phyloP scores from a whole-genome alignment of 2,797 vertebrate genomes.

The Hemibagrus guttatus region DNA sequence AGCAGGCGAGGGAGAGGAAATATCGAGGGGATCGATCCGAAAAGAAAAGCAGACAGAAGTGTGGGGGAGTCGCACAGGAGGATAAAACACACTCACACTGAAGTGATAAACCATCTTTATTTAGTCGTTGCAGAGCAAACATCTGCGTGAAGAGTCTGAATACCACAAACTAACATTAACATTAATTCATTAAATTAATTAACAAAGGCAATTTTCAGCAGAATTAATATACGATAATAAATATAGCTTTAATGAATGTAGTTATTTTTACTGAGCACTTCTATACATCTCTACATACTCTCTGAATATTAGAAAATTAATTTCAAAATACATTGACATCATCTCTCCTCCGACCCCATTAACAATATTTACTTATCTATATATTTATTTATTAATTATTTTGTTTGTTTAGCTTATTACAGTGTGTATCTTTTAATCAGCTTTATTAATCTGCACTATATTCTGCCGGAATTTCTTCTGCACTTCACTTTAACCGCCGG shows the following conservation, averaged over 20 bases:
- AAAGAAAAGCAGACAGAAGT: slow-evolving; percentile 33
- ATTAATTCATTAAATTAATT: too few relatives aligned
- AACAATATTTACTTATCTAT: not conserved
- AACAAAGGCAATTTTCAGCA: too few relatives aligned
- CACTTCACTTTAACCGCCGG: not conserved
- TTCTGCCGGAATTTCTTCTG: not conserved
- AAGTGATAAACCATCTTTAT: slow-evolving; percentile 9
- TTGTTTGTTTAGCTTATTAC: not conserved
- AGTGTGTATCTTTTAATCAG: not conserved
- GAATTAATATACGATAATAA: not conserved
- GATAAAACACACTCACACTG: not conserved
- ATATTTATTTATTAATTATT: not conserved
- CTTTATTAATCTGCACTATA: not conserved
- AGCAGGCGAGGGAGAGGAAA: slow-evolving; percentile 20
- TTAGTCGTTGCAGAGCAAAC: not conserved
- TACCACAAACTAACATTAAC: too few relatives aligned
- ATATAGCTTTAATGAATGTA: not conserved
- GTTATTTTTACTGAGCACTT: not conserved
- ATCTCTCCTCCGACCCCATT: not conserved
- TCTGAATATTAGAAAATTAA: too few relatives aligned
- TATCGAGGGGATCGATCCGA: slow-evolving; percentile 21
- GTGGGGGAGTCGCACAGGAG: slow-evolving; percentile 22
- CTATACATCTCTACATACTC: not conserved
- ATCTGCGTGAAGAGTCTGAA: not conserved
- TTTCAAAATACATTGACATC: too few relatives aligned